A percentile compares a stretch with the other conserved stretches of the same genome.
phyloP scores from a whole-genome alignment of 2,113 vertebrate species.

The Gobius niger region DNA sequence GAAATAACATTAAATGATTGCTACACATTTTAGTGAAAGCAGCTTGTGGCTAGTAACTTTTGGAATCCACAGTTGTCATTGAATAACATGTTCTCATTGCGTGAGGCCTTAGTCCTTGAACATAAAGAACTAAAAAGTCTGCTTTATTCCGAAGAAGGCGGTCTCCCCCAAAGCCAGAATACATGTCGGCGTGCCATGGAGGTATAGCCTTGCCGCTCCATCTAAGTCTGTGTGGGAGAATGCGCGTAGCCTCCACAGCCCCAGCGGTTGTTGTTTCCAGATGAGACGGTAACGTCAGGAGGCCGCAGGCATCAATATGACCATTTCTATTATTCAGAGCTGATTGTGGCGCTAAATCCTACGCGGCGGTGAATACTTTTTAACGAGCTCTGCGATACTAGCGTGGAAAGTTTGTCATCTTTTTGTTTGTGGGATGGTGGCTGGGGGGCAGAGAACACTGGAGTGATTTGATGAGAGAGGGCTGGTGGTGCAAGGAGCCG shows the following conservation, averaged over 20 bases:
- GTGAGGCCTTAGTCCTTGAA: not conserved
- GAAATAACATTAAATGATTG: too few species aligned
- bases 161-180: not conserved
- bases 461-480: not conserved
- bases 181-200: not conserved
- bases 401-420: slow-evolving; percentile 2
- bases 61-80: too few species aligned
- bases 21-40: too few species aligned
- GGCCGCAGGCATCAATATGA: slow-evolving; percentile 1
- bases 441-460: not conserved
- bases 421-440: slow-evolving; percentile 5
- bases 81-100: not conserved
- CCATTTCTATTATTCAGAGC: slow-evolving; percentile 5
- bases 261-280: not conserved
- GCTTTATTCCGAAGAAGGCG: not conserved
- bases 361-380: slow-evolving; percentile 4
- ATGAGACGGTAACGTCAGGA: not conserved
- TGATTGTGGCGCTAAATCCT: slow-evolving; percentile 1
- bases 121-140: not conserved
- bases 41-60: too few species aligned
- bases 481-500: not conserved
- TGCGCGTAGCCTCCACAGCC: not conserved
- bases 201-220: not conserved
- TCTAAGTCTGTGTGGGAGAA: not conserved
- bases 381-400: not conserved